phyloP scores from a whole-genome alignment of 2,113 vertebrate species.

The Passer domesticus region DNA sequence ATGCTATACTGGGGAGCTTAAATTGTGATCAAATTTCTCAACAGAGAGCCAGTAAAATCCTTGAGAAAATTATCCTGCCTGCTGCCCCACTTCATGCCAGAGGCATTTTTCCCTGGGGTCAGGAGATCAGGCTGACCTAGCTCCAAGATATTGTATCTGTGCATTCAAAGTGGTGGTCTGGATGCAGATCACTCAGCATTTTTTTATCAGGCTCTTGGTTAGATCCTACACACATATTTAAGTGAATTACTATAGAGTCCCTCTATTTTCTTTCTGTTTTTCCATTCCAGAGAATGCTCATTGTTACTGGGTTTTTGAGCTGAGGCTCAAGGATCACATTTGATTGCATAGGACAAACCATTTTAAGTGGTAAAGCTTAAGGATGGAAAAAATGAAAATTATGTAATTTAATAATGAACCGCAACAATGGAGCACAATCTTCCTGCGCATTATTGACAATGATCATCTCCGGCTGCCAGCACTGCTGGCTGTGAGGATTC shows the following conservation, averaged over 20 bases:
- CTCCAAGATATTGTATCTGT: neutral
- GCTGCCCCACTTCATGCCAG: neutral
- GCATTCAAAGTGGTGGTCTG: neutral
- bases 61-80: neutral
- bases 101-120: neutral
- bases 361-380: constrained; percentile 71
- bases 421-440: constrained; percentile 65
- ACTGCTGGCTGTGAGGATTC: constrained; percentile 55
- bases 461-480: constrained; percentile 57
- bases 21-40: neutral
- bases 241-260: constrained; percentile 56
- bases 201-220: constrained; percentile 28
- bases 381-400: constrained; percentile 75
- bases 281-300: constrained; percentile 58
- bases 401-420: constrained; percentile 72
- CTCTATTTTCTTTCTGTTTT: constrained; percentile 61
- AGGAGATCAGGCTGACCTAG: neutral
- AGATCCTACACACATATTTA: constrained; percentile 57
- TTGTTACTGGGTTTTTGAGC: constrained; percentile 62
- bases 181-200: neutral
- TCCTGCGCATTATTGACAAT: constrained; percentile 55
- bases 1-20: neutral
- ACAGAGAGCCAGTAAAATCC: neutral
- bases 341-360: constrained; percentile 72
- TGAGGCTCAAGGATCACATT: constrained; percentile 69